These are phyloP conservation scores for Xestobium rufovillosum DNA, from an alignment of 2,888 invertebrate species.

Conservation along the genomic window DNA sequence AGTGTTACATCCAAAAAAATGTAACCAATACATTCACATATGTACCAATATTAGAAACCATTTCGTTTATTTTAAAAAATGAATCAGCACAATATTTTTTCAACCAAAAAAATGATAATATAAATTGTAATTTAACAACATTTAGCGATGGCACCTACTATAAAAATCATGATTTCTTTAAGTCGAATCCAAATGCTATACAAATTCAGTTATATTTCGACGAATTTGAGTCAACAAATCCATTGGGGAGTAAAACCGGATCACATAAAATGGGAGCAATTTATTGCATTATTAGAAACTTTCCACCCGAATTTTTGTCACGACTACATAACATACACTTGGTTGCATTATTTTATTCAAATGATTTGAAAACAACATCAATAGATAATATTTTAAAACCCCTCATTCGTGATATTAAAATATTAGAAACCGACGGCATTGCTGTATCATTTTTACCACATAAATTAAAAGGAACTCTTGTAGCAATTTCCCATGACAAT, in stretches of 20 bases:
- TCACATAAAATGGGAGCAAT: slow-evolving; percentile 21
- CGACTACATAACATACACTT: slow-evolving; percentile 17
- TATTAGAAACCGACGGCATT: slow-evolving; percentile 16
- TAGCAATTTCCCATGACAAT: slow-evolving; percentile 18
- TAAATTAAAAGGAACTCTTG: slow-evolving; percentile 17
- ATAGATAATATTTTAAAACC: slow-evolving; percentile 14
- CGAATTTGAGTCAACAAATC: slow-evolving; percentile 20
- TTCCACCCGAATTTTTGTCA: slow-evolving; percentile 13
- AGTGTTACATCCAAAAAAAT: background rate
- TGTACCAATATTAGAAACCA: background rate
- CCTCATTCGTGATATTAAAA: slow-evolving; percentile 17
- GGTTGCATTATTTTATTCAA: slow-evolving; percentile 15
- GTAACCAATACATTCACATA: background rate
- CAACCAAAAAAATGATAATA: slow-evolving; percentile 7
- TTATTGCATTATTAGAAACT: slow-evolving; percentile 19
- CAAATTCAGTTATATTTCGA: slow-evolving; percentile 21
- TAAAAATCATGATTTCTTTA: slow-evolving; percentile 4
- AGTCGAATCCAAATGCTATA: slow-evolving; percentile 1
- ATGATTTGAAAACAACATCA: slow-evolving; percentile 15
- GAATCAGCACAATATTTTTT: background rate
- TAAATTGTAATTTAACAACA: slow-evolving; percentile 10
- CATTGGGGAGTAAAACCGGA: slow-evolving; percentile 20
- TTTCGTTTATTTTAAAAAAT: background rate
- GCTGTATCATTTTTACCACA: no score
- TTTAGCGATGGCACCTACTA: slow-evolving; percentile 7